Conservation (phyloP, 2,888 invertebrate species). For the Enchytraeus crypticus region DNA sequence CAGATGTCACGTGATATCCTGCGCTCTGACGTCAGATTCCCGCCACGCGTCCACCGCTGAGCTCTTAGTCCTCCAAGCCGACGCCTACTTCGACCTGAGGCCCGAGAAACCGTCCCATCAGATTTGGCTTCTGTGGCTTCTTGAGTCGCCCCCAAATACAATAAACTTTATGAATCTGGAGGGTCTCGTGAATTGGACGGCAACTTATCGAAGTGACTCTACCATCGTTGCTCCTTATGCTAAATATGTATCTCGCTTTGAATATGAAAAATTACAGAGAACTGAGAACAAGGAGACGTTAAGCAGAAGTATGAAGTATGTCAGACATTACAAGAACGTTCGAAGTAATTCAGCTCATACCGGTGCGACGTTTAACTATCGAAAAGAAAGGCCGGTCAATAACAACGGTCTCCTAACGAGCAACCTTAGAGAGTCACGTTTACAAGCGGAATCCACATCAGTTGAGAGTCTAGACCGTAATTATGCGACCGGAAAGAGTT, state of each 20-base stretch:
- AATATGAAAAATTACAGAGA: too few species aligned
- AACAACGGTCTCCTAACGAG: not conserved
- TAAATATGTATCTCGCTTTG: conserved; percentile 20
- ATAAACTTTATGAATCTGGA: conserved; percentile 36
- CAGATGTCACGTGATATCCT: conserved; percentile 16
- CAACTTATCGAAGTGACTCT: conserved; percentile 86
- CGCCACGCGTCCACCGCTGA: conserved; percentile 3
- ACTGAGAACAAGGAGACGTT: too few species aligned
- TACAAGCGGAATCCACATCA: not conserved
- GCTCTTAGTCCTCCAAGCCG: conserved; percentile 11
- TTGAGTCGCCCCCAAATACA: conserved; percentile 93
- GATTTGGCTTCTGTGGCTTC: conserved; percentile 76
- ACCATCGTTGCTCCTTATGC: conserved; percentile 91
- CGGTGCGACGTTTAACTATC: too few species aligned
- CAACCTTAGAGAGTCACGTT: not conserved
- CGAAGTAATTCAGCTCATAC: too few species aligned
- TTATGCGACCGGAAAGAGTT: conserved; percentile 72
- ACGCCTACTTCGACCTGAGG: not conserved
- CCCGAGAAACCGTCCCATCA: conserved; percentile 15
- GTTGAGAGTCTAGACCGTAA: conserved; percentile 20
- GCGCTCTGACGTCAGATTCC: conserved; percentile 11
- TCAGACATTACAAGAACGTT: not conserved
- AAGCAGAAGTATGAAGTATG: too few species aligned
- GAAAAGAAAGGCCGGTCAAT: too few species aligned
- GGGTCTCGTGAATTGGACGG: conserved; percentile 76